A percentile compares a stretch with the other conserved stretches of the same genome.
phyloP scores from a whole-genome alignment of 2,113 vertebrate genomes.

The Strix aluco region DNA sequence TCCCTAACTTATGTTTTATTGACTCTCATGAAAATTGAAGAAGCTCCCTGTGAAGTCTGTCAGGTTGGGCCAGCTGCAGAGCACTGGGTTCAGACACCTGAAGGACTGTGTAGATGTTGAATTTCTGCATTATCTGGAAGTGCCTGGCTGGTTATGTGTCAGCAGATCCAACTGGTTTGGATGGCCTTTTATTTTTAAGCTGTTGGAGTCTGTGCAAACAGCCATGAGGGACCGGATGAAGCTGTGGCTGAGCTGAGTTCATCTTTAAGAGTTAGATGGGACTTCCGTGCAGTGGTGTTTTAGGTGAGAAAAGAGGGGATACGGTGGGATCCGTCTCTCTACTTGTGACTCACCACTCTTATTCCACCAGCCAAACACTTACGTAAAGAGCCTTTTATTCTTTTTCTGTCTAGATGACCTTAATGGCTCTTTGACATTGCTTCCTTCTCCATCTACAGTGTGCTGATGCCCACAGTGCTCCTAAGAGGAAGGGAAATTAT shows the following conservation, averaged over 20 bases:
- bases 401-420: neutral
- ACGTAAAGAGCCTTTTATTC: neutral
- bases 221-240: neutral
- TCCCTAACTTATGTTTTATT: neutral
- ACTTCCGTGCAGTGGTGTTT: neutral
- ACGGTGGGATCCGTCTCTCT: neutral
- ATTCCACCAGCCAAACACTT: neutral
- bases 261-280: neutral
- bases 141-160: neutral
- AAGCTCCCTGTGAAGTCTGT: neutral
- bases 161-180: neutral
- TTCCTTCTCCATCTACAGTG: neutral
- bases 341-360: neutral
- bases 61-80: neutral
- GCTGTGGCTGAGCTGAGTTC: neutral
- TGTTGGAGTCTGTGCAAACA: neutral
- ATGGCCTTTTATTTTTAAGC: neutral
- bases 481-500: neutral
- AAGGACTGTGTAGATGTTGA: fast-evolving
- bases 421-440: neutral
- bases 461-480: neutral
- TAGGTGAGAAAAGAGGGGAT: neutral
- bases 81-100: neutral
- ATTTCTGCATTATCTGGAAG: neutral
- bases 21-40: neutral